Evolutionary conservation across 2,113 vertebrate genomes (phyloP), one percentile per base, ranked within the genome.

Genomic region (Ophiodon elongatus): DNA sequence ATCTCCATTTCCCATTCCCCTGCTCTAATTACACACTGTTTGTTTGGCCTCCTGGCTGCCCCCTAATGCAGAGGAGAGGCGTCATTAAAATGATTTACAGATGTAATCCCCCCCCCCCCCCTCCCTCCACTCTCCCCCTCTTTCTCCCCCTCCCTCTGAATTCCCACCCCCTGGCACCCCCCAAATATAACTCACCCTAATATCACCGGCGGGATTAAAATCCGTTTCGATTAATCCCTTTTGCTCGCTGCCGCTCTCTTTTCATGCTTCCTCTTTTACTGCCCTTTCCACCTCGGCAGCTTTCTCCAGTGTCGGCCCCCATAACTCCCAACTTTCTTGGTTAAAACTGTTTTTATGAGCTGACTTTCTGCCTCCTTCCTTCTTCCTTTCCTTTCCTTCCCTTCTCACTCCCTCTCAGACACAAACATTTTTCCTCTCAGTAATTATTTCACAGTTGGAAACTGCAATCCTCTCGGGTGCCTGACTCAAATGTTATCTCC

Each of bases 41-140:
- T 94, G 89, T 90, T 90, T 92, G 93, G 90, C 90, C 93, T 88
- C 84, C 86, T 92, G 87, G 82, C 88, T 92, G 86, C 80, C 83
- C 85, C 85, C 66, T 86, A 91, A 92, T 93, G 89, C 85, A 91
- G 79, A 87, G 76, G 91, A 82, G 87, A 93, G 92, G 85, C 73
- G 75, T 94, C 89, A 94, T 94, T 94, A 92, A 92, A 92, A 90
- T 93, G 87, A 94, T 94, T 95, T 94, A 91, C 84, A 90, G 80
- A 89, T 87, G 76, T 87, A 92, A 92, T 84, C 84, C 86, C 80
- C 75, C 72, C 56, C n/a, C 71, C 84, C 86, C 80, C 75, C 72
- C 56, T 25, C 71, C 52, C 47, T 10, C 25, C 45, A 7, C 47
- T 21, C 15, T 39, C 23, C 45, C 35, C 10, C 8, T 35, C 52